Percentiles rank a stretch among this genome's conserved stretches.
Conservation (phyloP, 2,113 vertebrate species). For the Apaloderma vittatum region DNA sequence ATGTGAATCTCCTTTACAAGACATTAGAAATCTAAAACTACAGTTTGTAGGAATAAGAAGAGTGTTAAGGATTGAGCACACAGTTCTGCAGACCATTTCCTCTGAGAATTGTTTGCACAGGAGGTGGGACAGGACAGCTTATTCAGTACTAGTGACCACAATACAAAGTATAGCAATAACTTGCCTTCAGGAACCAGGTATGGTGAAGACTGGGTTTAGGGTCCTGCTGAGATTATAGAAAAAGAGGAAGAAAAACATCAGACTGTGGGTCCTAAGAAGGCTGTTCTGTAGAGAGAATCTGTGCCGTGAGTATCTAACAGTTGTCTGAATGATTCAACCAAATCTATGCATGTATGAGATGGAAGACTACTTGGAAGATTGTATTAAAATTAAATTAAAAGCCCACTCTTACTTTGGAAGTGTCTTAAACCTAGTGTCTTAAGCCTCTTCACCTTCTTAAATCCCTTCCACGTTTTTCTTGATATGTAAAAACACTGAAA, state of each 20-base stretch:
- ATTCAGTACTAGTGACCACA: background rate
- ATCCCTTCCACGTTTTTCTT: background rate
- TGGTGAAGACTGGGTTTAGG: background rate
- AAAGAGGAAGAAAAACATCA: background rate
- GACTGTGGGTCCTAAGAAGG: background rate
- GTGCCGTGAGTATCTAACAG: background rate
- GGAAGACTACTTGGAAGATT: background rate
- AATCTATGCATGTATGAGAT: background rate
- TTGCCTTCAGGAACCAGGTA: background rate
- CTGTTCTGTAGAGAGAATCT: background rate
- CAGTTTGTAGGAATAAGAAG: background rate
- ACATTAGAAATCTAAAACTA: background rate
- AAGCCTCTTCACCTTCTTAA: background rate
- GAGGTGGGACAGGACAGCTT: background rate
- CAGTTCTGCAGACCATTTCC: background rate
- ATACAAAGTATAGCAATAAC: background rate
- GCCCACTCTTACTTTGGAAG: background rate
- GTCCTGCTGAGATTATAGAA: background rate
- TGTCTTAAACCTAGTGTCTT: background rate
- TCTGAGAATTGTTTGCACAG: background rate
- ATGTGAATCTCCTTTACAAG: background rate
- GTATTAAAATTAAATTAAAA: background rate
- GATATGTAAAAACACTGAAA: background rate
- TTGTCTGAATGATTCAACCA: background rate
- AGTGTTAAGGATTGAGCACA: background rate